Evolutionary conservation across 2,797 vertebrate species (phyloP).

Genomic region (Diglossa cyanea): DNA sequence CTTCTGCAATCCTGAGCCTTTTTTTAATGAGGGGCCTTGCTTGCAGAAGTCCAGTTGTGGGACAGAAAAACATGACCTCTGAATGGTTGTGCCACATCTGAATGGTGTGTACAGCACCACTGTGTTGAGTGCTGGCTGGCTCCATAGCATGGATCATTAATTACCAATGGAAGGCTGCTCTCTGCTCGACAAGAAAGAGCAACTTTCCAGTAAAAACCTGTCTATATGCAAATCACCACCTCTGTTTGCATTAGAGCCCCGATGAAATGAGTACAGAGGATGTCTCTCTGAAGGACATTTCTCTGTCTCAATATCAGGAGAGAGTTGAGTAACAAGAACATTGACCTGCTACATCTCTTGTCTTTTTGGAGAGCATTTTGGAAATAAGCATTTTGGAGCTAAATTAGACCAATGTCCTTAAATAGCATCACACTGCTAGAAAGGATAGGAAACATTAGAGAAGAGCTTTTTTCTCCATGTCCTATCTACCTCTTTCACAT

Average conservation of each 20-base stretch:
- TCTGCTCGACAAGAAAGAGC: not conserved
- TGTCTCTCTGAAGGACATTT: not conserved
- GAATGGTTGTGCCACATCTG: not conserved
- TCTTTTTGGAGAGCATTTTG: not conserved
- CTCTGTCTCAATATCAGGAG: not conserved
- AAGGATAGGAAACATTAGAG: not conserved
- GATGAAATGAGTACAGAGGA: not conserved
- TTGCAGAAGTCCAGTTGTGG: not conserved
- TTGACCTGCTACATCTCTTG: not conserved
- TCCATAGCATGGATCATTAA: not conserved
- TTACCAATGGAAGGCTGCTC: not conserved
- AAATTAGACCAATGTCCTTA: not conserved
- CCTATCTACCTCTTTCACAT: not conserved
- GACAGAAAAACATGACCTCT: not conserved
- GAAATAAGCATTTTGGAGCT: not conserved
- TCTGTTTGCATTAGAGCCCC: not conserved
- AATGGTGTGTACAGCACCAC: not conserved
- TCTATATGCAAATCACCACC: not conserved
- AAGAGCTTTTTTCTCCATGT: not conserved
- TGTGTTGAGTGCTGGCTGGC: not conserved
- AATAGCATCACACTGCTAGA: not conserved
- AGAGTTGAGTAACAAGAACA: not conserved
- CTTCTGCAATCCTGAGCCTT: not conserved
- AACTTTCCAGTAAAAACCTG: not conserved
- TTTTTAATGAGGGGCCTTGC: not conserved